A percentile compares a stretch with the other conserved stretches of the same genome.
Evolutionary conservation across 2,888 invertebrate species (phyloP).

Genomic region (Chymomyza fuscimana): DNA sequence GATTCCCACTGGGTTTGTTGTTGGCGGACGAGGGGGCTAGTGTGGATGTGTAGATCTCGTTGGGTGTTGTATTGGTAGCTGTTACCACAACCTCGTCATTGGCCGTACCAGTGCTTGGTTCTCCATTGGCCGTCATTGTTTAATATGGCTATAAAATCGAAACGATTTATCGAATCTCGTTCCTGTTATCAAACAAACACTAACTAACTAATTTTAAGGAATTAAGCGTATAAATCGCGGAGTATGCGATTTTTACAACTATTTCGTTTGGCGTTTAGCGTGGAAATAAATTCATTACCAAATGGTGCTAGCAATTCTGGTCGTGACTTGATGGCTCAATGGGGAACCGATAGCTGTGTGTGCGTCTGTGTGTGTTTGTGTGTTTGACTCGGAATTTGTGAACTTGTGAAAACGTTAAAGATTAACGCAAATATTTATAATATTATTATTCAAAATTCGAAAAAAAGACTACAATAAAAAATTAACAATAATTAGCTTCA

Average conservation of each 20-base stretch:
- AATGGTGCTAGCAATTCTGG: conserved; percentile 33
- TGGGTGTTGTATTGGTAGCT: conserved; percentile 15
- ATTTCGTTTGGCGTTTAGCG: conserved; percentile 72
- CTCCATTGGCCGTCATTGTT: conserved; percentile 59
- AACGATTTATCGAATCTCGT: background rate
- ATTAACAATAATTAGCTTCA: conserved; percentile 57
- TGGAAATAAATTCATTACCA: conserved; percentile 71
- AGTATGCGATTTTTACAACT: conserved; percentile 59
- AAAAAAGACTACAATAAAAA: conserved; percentile 39
- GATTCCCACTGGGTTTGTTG: conserved; percentile 27
- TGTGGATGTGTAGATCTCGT: background rate
- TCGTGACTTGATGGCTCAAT: conserved; percentile 47
- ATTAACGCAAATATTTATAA: conserved; percentile 59
- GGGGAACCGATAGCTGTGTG: conserved; percentile 19
- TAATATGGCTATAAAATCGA: conserved; percentile 28
- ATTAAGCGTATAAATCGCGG: background rate
- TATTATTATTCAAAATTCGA: conserved; percentile 1
- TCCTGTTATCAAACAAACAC: too few relatives aligned
- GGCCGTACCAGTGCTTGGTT: conserved; percentile 30
- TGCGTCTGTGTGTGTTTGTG: too few relatives aligned
- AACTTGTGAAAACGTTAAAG: conserved; percentile 67
- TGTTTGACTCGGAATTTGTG: conserved; percentile 26
- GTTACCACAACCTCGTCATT: conserved; percentile 40
- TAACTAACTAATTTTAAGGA: background rate
- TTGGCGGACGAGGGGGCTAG: background rate